A percentile compares a stretch with the other conserved stretches of the same genome.
These are phyloP conservation scores for Agrotis exclamationis DNA, from an alignment of 2,888 invertebrate genomes.

Conservation along the genomic window DNA sequence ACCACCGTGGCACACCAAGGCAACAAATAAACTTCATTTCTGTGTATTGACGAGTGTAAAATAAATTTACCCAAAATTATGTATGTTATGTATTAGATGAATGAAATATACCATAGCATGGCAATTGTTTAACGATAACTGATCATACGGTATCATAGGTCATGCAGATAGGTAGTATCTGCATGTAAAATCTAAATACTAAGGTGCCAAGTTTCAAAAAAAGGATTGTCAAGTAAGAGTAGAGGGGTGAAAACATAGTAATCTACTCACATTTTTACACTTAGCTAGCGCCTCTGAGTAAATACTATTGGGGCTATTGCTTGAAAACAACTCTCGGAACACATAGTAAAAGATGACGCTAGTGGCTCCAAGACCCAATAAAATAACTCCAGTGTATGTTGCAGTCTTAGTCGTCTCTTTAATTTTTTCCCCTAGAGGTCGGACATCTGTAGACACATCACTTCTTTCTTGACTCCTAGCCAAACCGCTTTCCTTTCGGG, in stretches of 20 bases:
- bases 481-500: conserved; percentile 78
- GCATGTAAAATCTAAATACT: not conserved
- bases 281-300: conserved; percentile 95
- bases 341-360: conserved; percentile 96
- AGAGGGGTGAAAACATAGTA: not conserved
- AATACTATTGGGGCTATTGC: conserved; percentile 96
- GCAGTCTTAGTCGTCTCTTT: conserved; percentile 98
- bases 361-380: conserved; percentile 95
- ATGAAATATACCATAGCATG: too few relatives aligned
- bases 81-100: too few relatives aligned
- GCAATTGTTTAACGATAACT: too few relatives aligned
- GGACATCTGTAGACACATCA: conserved; percentile 91
- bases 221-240: too few relatives aligned
- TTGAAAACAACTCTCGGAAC: conserved; percentile 96
- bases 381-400: conserved; percentile 95
- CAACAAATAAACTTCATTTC: too few relatives aligned
- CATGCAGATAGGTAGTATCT: not conserved
- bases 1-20: too few relatives aligned
- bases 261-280: conserved; percentile 92
- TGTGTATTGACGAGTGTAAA: too few relatives aligned
- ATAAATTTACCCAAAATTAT: too few relatives aligned
- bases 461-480: conserved; percentile 81
- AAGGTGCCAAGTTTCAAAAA: not conserved
- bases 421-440: conserved; percentile 94
- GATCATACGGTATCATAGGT: too few relatives aligned